phyloP scores from a whole-genome alignment of 2,888 invertebrate species.

The Nymphalis polychloros region DNA sequence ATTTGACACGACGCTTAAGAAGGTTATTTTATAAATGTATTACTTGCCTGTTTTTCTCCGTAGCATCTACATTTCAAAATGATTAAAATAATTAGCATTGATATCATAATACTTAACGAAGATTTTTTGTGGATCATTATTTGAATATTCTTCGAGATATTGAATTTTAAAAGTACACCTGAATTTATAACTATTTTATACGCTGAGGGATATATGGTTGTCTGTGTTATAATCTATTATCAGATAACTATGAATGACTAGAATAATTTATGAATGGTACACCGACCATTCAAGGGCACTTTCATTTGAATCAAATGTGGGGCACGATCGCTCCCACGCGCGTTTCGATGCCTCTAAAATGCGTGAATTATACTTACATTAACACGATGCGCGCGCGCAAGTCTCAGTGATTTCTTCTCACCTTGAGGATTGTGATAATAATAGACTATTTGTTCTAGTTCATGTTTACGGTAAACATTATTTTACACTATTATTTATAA shows the following conservation, averaged over 20 bases:
- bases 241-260: neutral
- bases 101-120: too few relatives aligned
- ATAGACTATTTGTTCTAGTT: neutral
- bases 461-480: neutral
- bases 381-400: conserved; percentile 31
- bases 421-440: neutral
- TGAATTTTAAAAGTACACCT: too few relatives aligned
- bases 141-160: too few relatives aligned
- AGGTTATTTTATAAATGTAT: too few relatives aligned
- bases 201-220: too few relatives aligned
- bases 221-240: too few relatives aligned
- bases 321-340: conserved; percentile 39
- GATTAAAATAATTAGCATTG: too few relatives aligned
- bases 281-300: conserved; percentile 43
- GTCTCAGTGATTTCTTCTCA: conserved; percentile 7
- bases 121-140: too few relatives aligned
- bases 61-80: too few relatives aligned
- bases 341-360: conserved; percentile 18
- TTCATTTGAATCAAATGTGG: conserved; percentile 43
- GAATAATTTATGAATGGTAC: conserved; percentile 21
- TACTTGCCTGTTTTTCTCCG: too few relatives aligned
- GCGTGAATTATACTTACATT: conserved; percentile 23
- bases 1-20: too few relatives aligned
- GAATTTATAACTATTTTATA: too few relatives aligned
- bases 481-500: neutral